Percentiles rank a stretch among this genome's conserved stretches.
phyloP scores from a whole-genome alignment of 2,888 invertebrate species.

The Eilema sororculum region DNA sequence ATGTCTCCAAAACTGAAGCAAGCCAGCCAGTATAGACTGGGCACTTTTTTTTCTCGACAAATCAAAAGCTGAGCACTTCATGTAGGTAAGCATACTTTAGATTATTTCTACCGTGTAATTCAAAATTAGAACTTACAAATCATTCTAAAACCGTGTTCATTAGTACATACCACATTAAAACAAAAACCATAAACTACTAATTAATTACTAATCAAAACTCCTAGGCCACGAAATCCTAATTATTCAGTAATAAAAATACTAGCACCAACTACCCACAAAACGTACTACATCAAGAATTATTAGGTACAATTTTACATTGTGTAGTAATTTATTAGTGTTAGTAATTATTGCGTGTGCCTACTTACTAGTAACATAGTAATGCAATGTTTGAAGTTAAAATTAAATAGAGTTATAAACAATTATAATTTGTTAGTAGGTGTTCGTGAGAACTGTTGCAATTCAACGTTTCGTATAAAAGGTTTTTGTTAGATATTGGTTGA shows the following conservation, averaged over 20 bases:
- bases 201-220: slow-evolving; percentile 12
- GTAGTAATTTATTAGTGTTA: slow-evolving; percentile 12
- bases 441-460: background rate
- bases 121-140: background rate
- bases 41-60: background rate
- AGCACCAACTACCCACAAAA: background rate
- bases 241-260: slow-evolving; percentile 3
- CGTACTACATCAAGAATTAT: background rate
- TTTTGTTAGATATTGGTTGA: background rate
- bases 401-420: slow-evolving; percentile 11
- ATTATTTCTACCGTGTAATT: background rate
- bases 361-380: slow-evolving; percentile 4
- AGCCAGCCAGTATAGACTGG: too few species aligned
- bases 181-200: slow-evolving; percentile 7
- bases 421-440: background rate
- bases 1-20: too few species aligned
- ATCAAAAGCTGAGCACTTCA: background rate
- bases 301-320: slow-evolving; percentile 4
- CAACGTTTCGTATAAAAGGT: background rate
- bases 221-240: slow-evolving; percentile 6
- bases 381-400: slow-evolving; percentile 10
- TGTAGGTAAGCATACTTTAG: background rate
- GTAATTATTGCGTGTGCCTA: background rate
- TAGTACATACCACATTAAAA: slow-evolving; percentile 4
- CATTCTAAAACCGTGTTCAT: slow-evolving; percentile 2